phyloP scores from a whole-genome alignment of 2,888 invertebrate species.

The Chrysopilus asiliformis region DNA sequence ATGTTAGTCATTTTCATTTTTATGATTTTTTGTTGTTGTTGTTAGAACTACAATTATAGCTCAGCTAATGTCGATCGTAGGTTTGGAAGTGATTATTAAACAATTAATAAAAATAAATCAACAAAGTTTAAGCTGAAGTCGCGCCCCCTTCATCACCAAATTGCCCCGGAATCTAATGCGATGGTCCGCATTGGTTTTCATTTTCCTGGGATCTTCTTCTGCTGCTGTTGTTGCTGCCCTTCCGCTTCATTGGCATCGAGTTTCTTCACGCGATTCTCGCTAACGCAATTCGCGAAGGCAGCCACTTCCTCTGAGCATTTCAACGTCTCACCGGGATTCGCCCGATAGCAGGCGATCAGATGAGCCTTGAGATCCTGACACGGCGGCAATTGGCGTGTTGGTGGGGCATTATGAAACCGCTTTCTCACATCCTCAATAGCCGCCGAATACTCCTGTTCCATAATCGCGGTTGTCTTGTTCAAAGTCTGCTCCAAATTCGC shows the following conservation, averaged over 20 bases:
- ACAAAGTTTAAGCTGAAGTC: too few species aligned
- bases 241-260: constrained; percentile 19
- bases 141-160: too few species aligned
- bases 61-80: too few species aligned
- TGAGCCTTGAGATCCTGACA: constrained; percentile 42
- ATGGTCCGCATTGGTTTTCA: too few species aligned
- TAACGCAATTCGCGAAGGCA: constrained; percentile 48
- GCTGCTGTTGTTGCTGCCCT: not conserved
- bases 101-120: too few species aligned
- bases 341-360: constrained; percentile 46
- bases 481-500: constrained; percentile 41
- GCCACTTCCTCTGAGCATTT: constrained; percentile 46
- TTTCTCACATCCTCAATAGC: constrained; percentile 38
- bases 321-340: constrained; percentile 44
- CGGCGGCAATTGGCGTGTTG: constrained; percentile 36
- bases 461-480: constrained; percentile 41
- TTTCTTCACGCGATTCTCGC: constrained; percentile 39
- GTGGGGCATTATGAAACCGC: constrained; percentile 30
- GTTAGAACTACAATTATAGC: too few species aligned
- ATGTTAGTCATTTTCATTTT: too few species aligned
- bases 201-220: not conserved
- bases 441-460: constrained; percentile 44
- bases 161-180: too few species aligned
- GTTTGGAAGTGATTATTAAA: too few species aligned
- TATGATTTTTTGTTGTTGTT: too few species aligned